Evolutionary conservation across 2,113 vertebrate species (phyloP).

Genomic region (Notarius quadriscutis): DNA sequence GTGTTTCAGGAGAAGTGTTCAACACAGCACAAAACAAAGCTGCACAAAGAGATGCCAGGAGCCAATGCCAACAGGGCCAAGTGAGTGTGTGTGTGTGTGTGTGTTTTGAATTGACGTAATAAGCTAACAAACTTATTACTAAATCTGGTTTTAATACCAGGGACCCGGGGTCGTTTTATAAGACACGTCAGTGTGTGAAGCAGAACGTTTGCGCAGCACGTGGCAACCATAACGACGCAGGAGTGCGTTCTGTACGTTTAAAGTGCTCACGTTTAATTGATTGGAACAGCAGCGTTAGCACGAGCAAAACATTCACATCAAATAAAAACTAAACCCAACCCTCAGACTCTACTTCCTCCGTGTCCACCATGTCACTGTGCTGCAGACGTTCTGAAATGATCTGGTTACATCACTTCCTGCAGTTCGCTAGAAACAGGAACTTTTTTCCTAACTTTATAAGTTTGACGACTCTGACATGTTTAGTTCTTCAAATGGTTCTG

Average conservation of each 20-base stretch:
- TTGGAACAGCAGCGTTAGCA: too few species aligned
- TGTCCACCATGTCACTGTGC: neutral
- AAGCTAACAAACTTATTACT: too few species aligned
- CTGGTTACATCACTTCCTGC: neutral
- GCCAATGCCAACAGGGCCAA: constrained; percentile 70
- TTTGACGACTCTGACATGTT: neutral
- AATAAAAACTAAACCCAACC: too few species aligned
- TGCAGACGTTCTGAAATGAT: neutral
- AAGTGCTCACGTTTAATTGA: too few species aligned
- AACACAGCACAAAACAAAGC: constrained; percentile 66
- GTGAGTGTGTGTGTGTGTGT: constrained; percentile 56
- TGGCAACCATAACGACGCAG: too few species aligned
- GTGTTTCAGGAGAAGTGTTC: constrained; percentile 74
- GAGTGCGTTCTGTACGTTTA: too few species aligned
- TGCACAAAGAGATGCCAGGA: constrained; percentile 69
- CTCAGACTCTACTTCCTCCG: neutral
- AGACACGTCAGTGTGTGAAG: too few species aligned
- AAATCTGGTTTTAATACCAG: too few species aligned
- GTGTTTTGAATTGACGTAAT: neutral
- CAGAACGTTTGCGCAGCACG: too few species aligned
- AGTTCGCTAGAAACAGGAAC: neutral
- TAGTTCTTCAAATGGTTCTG: neutral
- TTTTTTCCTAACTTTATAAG: neutral
- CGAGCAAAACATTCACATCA: too few species aligned
- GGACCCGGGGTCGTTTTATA: too few species aligned